Base-by-base conservation (phyloP, 2,797 vertebrate genomes). In the Mus minutoides region DNA sequence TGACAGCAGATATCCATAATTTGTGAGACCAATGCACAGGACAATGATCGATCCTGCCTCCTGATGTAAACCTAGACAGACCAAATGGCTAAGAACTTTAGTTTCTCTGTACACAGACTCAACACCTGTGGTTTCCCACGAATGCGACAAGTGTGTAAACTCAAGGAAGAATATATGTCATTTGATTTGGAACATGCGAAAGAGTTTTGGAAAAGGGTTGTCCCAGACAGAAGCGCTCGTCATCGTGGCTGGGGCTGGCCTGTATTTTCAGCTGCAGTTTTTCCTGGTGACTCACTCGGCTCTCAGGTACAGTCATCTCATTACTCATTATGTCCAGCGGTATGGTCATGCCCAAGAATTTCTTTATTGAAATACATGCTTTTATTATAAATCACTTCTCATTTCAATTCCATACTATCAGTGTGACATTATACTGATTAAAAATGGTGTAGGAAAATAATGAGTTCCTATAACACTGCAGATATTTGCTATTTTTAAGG, bases 341-440 rank as follows among this genome's bases (percentile, higher is more conserved):
- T 40, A 19, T 34, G 29, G 8, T n/a, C 64, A 73, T 19, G 46
- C 16, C 82, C 60, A 40, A 71, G 52, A n/a, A 49, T 40, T 91
- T 78, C 75, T 37, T 89, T 80, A 90, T 6, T 29, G 64, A 93
- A 80, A 64, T 49, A n/a, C 17, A 22, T 37, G 17, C 16, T 84
- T 92, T 92, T 87, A 82, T 83, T 92, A 83, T 49, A 83, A 67
- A 83, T 88, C 34, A 77, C 9, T 34, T 62, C 92, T 92, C 5
- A 82, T 80, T 92, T 92, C 67, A 64, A 67, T 64, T 40, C 80
- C 69, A 83, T 73, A 21, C 40, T 87, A 37, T 16, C 88, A 79
- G 22, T 49, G 83, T 6, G 31, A 1, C 6, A 90, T 79, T 69
- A 43, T 54, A 80, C 6, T 80, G 2, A 73, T 80, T 92, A 80